Conservation (phyloP, 2,113 vertebrate species). For the Triplophysa dalaica region DNA sequence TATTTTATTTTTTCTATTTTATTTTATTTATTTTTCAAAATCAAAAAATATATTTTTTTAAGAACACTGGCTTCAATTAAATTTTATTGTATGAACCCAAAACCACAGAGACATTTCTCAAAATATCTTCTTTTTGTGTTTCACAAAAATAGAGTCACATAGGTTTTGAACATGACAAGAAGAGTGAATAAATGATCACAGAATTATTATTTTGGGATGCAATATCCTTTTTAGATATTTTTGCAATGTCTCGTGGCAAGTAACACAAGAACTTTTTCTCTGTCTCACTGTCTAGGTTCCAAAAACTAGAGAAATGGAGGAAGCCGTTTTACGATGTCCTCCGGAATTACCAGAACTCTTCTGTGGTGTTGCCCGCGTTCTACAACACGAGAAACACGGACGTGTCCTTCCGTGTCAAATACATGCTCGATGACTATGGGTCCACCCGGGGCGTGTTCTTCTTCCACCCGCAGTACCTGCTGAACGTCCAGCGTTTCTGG, state of each 20-base stretch:
- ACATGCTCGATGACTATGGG: constrained; percentile 92
- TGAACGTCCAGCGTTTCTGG: constrained; percentile 95
- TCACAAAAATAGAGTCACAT: no score
- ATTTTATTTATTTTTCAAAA: no score
- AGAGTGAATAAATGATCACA: no score
- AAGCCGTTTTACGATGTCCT: constrained; percentile 91
- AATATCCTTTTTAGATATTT: background rate
- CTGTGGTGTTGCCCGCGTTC: constrained; percentile 92
- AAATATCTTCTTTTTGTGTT: no score
- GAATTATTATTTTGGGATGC: no score
- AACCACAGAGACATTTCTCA: no score
- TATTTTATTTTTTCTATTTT: no score
- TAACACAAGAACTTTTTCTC: background rate
- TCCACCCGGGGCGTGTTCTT: constrained; percentile 88
- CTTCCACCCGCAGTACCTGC: constrained; percentile 96
- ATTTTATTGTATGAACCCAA: no score
- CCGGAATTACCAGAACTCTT: constrained; percentile 90
- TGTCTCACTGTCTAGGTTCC: constrained; percentile 76
- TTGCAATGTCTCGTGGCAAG: background rate
- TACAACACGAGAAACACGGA: constrained; percentile 97
- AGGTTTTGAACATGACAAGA: no score
- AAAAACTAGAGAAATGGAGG: constrained; percentile 95
- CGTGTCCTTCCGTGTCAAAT: constrained; percentile 93
- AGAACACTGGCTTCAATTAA: no score
- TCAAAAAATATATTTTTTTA: no score